phyloP scores from a whole-genome alignment of 2,797 vertebrate species.

The Adrianichthys oophorus region DNA sequence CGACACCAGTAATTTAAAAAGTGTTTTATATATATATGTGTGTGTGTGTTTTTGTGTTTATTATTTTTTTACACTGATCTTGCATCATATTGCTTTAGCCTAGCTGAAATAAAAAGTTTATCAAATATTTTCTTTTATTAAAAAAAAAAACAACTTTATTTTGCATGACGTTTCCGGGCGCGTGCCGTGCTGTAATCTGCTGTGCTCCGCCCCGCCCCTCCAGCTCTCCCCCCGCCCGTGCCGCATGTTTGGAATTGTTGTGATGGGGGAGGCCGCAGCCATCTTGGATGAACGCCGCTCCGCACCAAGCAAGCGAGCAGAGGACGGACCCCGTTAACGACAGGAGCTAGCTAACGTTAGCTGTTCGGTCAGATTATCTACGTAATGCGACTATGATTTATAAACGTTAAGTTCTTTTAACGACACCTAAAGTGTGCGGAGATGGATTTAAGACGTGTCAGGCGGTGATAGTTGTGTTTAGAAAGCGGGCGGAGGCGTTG shows the following conservation, averaged over 20 bases:
- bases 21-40: too few species aligned
- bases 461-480: constrained; percentile 20
- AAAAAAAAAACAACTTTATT: too few species aligned
- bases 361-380: constrained; percentile 26
- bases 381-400: constrained; percentile 21
- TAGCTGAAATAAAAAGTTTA: too few species aligned
- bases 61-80: too few species aligned
- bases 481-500: constrained; percentile 42
- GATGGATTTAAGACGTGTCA: constrained; percentile 25
- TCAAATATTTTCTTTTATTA: too few species aligned
- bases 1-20: too few species aligned
- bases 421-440: constrained; percentile 2
- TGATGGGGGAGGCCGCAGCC: constrained; percentile 78
- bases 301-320: constrained; percentile 26
- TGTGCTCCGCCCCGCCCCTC: constrained; percentile 30
- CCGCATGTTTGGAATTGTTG: constrained; percentile 76
- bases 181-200: constrained; percentile 4
- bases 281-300: constrained; percentile 77
- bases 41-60: too few species aligned
- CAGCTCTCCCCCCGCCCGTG: constrained; percentile 55
- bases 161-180: too few species aligned
- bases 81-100: too few species aligned
- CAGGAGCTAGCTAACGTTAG: constrained; percentile 35
- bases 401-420: background rate
- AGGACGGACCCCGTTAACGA: constrained; percentile 33